A percentile compares a stretch with the other conserved stretches of the same genome.
phyloP scores from a whole-genome alignment of 2,797 vertebrate genomes.

The Myoxocephalus aenaeus region DNA sequence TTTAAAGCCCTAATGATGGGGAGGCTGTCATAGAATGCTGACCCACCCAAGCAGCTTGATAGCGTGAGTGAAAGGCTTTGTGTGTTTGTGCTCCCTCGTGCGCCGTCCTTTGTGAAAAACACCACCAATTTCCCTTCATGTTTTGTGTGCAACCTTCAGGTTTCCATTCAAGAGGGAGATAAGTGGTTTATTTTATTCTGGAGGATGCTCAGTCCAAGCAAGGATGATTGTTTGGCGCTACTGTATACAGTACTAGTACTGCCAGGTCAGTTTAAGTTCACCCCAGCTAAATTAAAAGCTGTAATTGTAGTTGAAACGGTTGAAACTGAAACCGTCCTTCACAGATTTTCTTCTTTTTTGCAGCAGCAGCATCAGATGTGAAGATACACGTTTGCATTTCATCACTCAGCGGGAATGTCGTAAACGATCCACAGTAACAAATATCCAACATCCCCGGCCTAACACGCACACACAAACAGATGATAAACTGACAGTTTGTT shows the following conservation, averaged over 20 bases:
- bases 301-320: constrained; percentile 23
- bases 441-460: constrained; percentile 51
- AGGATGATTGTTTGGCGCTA: constrained; percentile 28
- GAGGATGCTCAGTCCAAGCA: constrained; percentile 17
- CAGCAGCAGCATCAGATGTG: constrained; percentile 22
- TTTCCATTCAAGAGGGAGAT: constrained; percentile 41
- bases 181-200: constrained; percentile 51
- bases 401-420: constrained; percentile 48
- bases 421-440: constrained; percentile 66
- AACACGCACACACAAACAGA: constrained; percentile 59
- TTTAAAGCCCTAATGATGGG: constrained; percentile 68
- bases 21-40: constrained; percentile 71
- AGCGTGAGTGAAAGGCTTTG: constrained; percentile 53
- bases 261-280: constrained; percentile 42
- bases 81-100: constrained; percentile 48
- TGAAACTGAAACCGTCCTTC: constrained; percentile 36
- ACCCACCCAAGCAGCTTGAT: constrained; percentile 63
- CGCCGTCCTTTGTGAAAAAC: constrained; percentile 40
- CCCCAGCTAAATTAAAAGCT: background rate
- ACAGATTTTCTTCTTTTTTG: constrained; percentile 4
- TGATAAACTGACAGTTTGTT: constrained; percentile 74
- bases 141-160: constrained; percentile 35
- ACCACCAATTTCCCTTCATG: constrained; percentile 11
- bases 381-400: constrained; percentile 51
- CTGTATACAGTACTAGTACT: constrained; percentile 1